Percentiles rank a stretch among this genome's conserved stretches.
Evolutionary conservation across 2,113 vertebrate species (phyloP).

Genomic region (Atrichornis clamosus): DNA sequence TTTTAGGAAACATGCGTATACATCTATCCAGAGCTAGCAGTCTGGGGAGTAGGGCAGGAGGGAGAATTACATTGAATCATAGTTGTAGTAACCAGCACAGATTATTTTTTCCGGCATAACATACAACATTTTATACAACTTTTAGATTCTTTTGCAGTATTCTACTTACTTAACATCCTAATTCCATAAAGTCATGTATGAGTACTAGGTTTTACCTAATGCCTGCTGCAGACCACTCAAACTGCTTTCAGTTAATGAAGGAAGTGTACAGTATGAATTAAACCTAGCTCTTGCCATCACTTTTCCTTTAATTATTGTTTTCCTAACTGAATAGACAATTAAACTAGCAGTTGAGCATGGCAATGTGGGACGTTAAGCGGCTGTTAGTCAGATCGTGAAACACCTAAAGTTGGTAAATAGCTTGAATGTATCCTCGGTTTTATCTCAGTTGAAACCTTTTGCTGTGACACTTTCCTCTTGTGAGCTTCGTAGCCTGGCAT

Average conservation of each 20-base stretch:
- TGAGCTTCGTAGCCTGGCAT: not conserved
- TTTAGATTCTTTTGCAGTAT: not conserved
- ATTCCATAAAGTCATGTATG: not conserved
- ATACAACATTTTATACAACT: not conserved
- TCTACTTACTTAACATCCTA: not conserved
- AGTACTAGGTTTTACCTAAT: not conserved
- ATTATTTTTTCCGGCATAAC: not conserved
- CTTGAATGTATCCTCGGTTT: not conserved
- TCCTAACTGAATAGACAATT: not conserved
- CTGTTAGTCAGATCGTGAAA: not conserved
- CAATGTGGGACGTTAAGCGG: not conserved
- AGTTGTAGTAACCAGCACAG: not conserved
- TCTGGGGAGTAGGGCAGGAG: not conserved
- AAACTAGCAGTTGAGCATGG: not conserved
- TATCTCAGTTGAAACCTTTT: not conserved
- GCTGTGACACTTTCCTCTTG: not conserved
- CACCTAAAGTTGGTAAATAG: not conserved
- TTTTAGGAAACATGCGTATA: not conserved
- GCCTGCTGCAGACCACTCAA: not conserved
- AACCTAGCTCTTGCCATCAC: not conserved
- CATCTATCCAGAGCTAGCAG: not conserved
- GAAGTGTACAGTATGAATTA: not conserved
- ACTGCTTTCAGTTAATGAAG: not conserved
- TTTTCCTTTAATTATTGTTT: slow-evolving; percentile 1
- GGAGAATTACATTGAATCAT: not conserved